A percentile compares a stretch with the other conserved stretches of the same genome.
Evolutionary conservation across 2,888 invertebrate species (phyloP).

Genomic region (Endomychus coccineus): DNA sequence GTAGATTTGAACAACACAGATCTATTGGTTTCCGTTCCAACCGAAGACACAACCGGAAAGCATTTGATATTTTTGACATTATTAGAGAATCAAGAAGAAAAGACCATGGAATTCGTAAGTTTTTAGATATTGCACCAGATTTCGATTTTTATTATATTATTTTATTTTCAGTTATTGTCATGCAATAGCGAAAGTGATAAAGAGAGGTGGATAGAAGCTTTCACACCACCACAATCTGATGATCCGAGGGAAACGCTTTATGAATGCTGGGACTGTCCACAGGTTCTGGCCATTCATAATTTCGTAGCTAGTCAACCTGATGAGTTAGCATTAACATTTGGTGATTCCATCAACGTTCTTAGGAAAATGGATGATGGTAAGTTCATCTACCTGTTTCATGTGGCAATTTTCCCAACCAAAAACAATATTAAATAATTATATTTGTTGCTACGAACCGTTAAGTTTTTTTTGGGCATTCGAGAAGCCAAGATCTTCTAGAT

Average conservation of each 20-base stretch:
- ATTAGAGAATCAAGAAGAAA: constrained; percentile 78
- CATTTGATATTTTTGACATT: constrained; percentile 77
- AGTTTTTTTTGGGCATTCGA: too few relatives aligned
- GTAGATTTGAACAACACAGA: constrained; percentile 65
- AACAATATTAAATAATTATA: too few relatives aligned
- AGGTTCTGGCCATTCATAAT: constrained; percentile 78
- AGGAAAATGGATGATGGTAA: constrained; percentile 89
- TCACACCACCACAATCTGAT: constrained; percentile 63
- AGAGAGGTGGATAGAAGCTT: constrained; percentile 86
- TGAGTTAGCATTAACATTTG: constrained; percentile 76
- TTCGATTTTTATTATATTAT: constrained; percentile 6
- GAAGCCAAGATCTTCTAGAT: too few relatives aligned
- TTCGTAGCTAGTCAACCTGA: constrained; percentile 84
- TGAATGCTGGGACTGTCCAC: constrained; percentile 96
- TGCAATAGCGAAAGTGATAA: constrained; percentile 74
- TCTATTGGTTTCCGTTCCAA: constrained; percentile 52
- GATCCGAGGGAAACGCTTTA: constrained; percentile 83
- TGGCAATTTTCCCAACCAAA: too few relatives aligned
- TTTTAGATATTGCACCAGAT: too few relatives aligned
- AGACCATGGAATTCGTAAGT: constrained; percentile 73
- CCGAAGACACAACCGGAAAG: constrained; percentile 58
- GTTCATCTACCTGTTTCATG: too few relatives aligned
- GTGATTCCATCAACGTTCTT: constrained; percentile 88
- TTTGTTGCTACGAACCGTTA: too few relatives aligned
- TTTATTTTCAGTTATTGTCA: constrained; percentile 54